Evolutionary conservation across 1,140 invertebrate genomes (phyloP).

Genomic region (Pachypeltis micranthus): DNA sequence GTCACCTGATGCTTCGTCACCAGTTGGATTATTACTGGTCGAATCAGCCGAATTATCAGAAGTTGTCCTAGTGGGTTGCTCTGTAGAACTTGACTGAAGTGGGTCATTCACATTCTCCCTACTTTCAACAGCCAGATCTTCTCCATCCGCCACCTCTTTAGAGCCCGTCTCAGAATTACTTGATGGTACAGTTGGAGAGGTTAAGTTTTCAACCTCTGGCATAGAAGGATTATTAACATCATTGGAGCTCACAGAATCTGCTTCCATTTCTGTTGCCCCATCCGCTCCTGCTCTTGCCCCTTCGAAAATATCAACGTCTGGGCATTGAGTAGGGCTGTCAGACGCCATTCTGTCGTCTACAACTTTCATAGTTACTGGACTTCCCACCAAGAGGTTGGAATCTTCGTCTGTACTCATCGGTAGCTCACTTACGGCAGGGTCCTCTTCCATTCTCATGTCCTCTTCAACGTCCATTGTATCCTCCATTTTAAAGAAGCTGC

Average conservation of each 20-base stretch:
- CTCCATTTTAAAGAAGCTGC: too few relatives aligned
- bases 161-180: neutral
- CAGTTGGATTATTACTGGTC: too few relatives aligned
- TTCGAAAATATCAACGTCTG: neutral
- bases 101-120: neutral
- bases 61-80: neutral
- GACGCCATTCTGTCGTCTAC: neutral
- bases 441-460: neutral
- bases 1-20: too few relatives aligned
- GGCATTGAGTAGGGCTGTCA: neutral
- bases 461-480: neutral
- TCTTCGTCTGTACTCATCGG: neutral
- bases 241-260: neutral
- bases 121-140: neutral
- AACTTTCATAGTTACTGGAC: neutral
- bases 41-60: too few relatives aligned
- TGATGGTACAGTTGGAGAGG: neutral
- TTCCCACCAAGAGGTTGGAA: neutral
- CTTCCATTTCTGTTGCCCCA: neutral
- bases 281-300: neutral
- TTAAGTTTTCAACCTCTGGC: neutral
- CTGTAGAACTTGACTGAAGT: neutral
- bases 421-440: neutral
- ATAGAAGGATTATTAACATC: neutral
- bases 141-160: neutral